These are phyloP conservation scores for Acanthaster planci DNA, from an alignment of 35 echinoderm and acorn worm species.

Conservation along the genomic window DNA sequence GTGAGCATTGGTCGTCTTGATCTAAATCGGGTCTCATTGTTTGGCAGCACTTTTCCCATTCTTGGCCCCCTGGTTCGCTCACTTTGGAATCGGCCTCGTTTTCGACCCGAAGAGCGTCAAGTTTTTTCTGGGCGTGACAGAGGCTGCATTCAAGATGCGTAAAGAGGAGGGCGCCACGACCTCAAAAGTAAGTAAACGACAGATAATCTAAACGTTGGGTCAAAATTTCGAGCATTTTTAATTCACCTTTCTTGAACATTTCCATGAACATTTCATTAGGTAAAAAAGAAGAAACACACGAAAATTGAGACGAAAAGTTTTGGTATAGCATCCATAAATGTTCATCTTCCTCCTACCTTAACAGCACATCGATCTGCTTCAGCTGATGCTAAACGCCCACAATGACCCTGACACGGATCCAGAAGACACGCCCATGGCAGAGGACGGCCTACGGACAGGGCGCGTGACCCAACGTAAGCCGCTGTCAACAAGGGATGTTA, in stretches of 20 bases:
- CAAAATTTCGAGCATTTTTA: too few relatives aligned
- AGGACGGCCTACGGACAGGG: background rate
- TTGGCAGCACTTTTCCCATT: constrained; percentile 36
- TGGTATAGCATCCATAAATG: too few relatives aligned
- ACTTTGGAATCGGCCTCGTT: background rate
- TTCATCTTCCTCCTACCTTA: too few relatives aligned
- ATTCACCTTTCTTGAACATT: too few relatives aligned
- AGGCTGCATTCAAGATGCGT: constrained; percentile 30
- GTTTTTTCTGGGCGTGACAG: constrained; percentile 43
- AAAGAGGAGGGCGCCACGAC: background rate
- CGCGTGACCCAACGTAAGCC: constrained; percentile 12
- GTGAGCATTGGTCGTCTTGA: too few relatives aligned
- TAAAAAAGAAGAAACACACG: too few relatives aligned
- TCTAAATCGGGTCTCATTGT: too few relatives aligned
- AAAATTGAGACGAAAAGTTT: too few relatives aligned
- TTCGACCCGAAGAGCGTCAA: constrained; percentile 16
- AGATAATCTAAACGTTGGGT: too few relatives aligned
- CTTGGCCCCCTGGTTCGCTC: background rate
- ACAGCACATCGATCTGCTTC: constrained; percentile 60
- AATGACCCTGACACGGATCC: constrained; percentile 25
- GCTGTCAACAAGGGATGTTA: constrained; percentile 20
- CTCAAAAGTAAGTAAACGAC: background rate
- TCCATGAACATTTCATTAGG: too few relatives aligned
- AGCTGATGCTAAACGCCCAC: constrained; percentile 83
- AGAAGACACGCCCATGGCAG: background rate